Percentiles rank a stretch among this genome's conserved stretches.
phyloP scores from a whole-genome alignment of 2,888 invertebrate species.

The Thera britannica region DNA sequence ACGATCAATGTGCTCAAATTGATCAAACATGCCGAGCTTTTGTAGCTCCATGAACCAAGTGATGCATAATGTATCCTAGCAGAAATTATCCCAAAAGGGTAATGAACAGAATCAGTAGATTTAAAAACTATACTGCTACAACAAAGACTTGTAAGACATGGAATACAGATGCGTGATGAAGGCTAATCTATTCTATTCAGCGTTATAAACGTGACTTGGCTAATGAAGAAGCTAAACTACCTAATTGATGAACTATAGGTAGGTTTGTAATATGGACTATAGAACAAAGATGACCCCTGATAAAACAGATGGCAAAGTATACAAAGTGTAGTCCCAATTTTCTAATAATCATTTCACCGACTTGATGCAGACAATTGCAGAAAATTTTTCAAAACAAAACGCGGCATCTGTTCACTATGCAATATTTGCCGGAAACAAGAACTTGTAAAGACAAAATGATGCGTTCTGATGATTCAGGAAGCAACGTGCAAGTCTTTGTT shows the following conservation, averaged over 20 bases:
- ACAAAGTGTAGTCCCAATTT: background rate
- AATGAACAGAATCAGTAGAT: background rate
- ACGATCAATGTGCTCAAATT: too few species aligned
- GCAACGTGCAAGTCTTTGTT: constrained; percentile 32
- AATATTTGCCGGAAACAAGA: constrained; percentile 17
- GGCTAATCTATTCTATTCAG: constrained; percentile 1
- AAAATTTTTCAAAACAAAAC: background rate
- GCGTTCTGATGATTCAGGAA: constrained; percentile 26
- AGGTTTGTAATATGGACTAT: constrained; percentile 1
- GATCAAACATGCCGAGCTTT: too few species aligned
- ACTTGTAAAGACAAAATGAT: constrained; percentile 20
- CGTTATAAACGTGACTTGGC: background rate
- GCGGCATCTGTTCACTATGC: background rate
- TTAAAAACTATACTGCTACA: background rate
- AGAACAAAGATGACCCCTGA: background rate
- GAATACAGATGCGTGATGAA: background rate
- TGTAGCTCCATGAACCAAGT: too few species aligned
- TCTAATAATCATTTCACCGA: background rate
- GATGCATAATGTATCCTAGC: too few species aligned
- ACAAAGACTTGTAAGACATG: background rate
- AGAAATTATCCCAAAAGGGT: too few species aligned
- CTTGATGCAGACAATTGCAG: background rate
- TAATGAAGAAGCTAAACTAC: background rate
- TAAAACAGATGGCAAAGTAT: background rate
- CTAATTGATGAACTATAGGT: background rate